These are phyloP conservation scores for Cephus pulcher DNA, from an alignment of 2,888 invertebrate genomes.

Conservation along the genomic window DNA sequence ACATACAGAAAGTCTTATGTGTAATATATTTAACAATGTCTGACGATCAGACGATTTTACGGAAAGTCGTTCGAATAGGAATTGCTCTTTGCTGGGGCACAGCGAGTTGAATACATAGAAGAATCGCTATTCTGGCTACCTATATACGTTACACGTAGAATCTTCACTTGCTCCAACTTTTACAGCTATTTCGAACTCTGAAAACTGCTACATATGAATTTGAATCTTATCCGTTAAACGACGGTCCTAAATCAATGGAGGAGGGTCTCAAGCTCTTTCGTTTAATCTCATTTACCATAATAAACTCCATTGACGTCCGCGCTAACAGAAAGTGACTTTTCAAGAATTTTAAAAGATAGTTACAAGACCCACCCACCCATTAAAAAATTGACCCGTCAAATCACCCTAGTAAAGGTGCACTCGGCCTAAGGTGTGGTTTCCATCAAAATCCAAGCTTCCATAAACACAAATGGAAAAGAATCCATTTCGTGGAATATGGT, in stretches of 20 bases:
- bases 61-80: slow-evolving; percentile 63
- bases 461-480: not conserved
- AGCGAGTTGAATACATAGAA: slow-evolving; percentile 33
- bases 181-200: slow-evolving; percentile 29
- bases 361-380: not conserved
- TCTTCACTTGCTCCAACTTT: slow-evolving; percentile 30
- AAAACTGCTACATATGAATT: slow-evolving; percentile 5
- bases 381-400: not conserved
- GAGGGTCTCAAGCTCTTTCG: not conserved
- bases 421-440: not conserved
- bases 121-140: slow-evolving; percentile 20
- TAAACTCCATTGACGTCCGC: not conserved
- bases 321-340: not conserved
- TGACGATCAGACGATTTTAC: slow-evolving; percentile 56
- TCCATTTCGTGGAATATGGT: not conserved
- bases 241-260: not conserved
- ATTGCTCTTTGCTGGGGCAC: slow-evolving; percentile 45
- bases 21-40: slow-evolving; percentile 53
- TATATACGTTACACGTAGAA: not conserved
- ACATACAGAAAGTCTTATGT: slow-evolving; percentile 11
- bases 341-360: not conserved
- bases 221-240: not conserved
- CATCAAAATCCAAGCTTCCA: not conserved
- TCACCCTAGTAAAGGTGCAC: not conserved
- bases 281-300: not conserved